Conservation (phyloP, 2,888 invertebrate species). For the Amphipyra tragopoginis region DNA sequence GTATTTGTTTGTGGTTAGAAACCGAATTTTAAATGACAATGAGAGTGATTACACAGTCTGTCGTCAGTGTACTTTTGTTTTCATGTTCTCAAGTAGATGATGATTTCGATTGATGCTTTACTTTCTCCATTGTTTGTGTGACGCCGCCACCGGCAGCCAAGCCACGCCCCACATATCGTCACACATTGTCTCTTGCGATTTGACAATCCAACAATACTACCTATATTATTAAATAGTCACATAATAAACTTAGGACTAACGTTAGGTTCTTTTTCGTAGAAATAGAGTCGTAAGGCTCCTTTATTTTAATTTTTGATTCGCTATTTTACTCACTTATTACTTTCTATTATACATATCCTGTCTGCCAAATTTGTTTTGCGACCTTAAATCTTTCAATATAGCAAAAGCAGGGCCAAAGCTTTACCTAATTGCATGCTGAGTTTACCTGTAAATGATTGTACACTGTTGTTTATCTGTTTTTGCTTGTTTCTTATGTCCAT, state of each 20-base stretch:
- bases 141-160: slow-evolving; percentile 30
- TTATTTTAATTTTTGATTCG: slow-evolving; percentile 22
- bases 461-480: no score
- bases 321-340: slow-evolving; percentile 18
- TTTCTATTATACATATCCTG: slow-evolving; percentile 15
- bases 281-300: background rate
- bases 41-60: slow-evolving; percentile 30
- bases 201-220: slow-evolving; percentile 26
- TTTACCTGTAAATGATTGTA: no score
- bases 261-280: no score
- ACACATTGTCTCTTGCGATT: slow-evolving; percentile 46
- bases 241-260: slow-evolving; percentile 3
- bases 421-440: background rate
- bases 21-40: slow-evolving; percentile 37
- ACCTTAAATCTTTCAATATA: slow-evolving; percentile 12
- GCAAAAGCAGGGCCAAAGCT: background rate
- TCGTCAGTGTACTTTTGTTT: slow-evolving; percentile 33
- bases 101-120: slow-evolving; percentile 62
- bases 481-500: no score
- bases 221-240: slow-evolving; percentile 16
- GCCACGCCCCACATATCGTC: slow-evolving; percentile 59
- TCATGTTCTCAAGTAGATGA: slow-evolving; percentile 57
- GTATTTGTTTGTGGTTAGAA: slow-evolving; percentile 32
- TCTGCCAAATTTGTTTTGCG: slow-evolving; percentile 17
- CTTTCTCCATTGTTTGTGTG: slow-evolving; percentile 71